A percentile compares a stretch with the other conserved stretches of the same genome.
phyloP scores from a whole-genome alignment of 2,888 invertebrate genomes.

The Electrophaes corylata region DNA sequence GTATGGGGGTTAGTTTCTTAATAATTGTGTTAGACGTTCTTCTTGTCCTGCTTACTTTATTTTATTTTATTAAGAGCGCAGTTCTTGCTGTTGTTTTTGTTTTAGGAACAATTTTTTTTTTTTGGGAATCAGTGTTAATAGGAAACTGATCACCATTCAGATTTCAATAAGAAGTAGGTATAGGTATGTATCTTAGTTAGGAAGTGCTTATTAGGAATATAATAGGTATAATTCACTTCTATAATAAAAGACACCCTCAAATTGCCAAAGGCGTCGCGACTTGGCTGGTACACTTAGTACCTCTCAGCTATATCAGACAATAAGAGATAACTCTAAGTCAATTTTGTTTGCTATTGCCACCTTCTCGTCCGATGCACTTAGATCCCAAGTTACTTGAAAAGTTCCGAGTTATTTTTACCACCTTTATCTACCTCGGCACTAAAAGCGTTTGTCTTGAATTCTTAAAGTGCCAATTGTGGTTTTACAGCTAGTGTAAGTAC shows the following conservation, averaged over 20 bases:
- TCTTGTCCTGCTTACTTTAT: too few relatives aligned
- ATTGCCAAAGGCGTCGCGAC: not conserved
- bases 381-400: slow-evolving; percentile 52
- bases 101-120: too few relatives aligned
- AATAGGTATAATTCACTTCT: not conserved
- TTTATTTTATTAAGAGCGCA: too few relatives aligned
- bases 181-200: too few relatives aligned
- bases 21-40: too few relatives aligned
- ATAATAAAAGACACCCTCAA: too few relatives aligned
- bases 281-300: not conserved
- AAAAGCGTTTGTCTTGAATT: slow-evolving; percentile 80
- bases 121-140: too few relatives aligned
- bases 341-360: slow-evolving; percentile 61
- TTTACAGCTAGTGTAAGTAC: slow-evolving; percentile 52
- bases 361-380: slow-evolving; percentile 42
- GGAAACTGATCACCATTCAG: too few relatives aligned
- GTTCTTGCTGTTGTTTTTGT: too few relatives aligned
- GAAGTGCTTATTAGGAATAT: too few relatives aligned
- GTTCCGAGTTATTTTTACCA: slow-evolving; percentile 72
- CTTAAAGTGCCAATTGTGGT: slow-evolving; percentile 76
- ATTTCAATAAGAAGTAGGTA: too few relatives aligned
- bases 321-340: slow-evolving; percentile 20
- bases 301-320: slow-evolving; percentile 1
- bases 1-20: too few relatives aligned
- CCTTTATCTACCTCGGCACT: slow-evolving; percentile 56